Percentiles rank a stretch among this genome's conserved stretches.
Conservation (phyloP, 1,140 invertebrate species). For the Drosophila bocki region DNA sequence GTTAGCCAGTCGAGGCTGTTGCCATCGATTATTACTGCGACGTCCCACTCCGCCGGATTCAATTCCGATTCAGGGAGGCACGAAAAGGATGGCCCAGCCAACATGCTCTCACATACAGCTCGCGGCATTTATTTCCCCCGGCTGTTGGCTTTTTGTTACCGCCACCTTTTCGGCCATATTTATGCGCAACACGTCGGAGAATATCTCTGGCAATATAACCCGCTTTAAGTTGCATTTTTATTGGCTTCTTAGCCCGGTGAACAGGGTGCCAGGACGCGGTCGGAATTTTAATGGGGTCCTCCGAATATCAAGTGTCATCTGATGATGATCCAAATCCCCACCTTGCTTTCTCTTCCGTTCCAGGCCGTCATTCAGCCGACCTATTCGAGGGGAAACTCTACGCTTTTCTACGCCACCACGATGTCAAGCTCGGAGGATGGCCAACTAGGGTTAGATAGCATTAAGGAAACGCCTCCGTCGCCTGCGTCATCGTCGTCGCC, state of each 20-base stretch:
- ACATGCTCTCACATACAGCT: conserved; percentile 24
- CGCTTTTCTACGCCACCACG: conserved; percentile 82
- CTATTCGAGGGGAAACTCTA: conserved; percentile 83
- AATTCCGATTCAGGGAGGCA: conserved; percentile 42
- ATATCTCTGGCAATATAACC: conserved; percentile 72
- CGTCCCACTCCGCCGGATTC: conserved; percentile 28
- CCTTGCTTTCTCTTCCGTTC: conserved; percentile 8
- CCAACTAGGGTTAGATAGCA: conserved; percentile 73
- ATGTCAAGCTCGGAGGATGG: conserved; percentile 76
- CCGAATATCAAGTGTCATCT: conserved; percentile 52
- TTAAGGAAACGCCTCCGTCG: conserved; percentile 50
- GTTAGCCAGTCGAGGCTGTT: conserved; percentile 36
- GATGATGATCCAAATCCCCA: conserved; percentile 11
- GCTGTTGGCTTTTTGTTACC: conserved; percentile 34
- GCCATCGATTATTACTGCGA: conserved; percentile 49
- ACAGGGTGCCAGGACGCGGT: conserved; percentile 35
- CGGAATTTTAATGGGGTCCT: conserved; percentile 65
- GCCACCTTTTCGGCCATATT: conserved; percentile 64
- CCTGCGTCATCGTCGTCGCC: not conserved
- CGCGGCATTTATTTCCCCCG: conserved; percentile 17
- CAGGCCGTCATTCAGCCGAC: conserved; percentile 77
- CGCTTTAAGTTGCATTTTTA: conserved; percentile 82
- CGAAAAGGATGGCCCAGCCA: conserved; percentile 25
- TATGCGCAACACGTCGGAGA: conserved; percentile 71
- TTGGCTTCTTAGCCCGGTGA: conserved; percentile 71